Evolutionary conservation across 2,113 vertebrate genomes (phyloP), one percentile per base, ranked within the genome.

Genomic region (Dromaius novaehollandiae): DNA sequence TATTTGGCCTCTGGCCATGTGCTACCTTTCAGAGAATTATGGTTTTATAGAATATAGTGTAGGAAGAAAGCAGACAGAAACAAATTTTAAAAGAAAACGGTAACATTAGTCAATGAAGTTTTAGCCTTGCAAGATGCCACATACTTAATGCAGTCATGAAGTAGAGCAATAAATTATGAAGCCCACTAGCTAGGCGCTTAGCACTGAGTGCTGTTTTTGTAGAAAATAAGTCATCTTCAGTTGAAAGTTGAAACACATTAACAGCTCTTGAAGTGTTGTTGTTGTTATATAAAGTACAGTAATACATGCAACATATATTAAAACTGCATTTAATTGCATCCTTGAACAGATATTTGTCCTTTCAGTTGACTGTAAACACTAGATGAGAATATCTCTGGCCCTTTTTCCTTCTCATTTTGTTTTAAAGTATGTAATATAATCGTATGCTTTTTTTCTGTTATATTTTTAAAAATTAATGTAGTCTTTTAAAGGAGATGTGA

Each of bases 1-100:
- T 53, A 36, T 71, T 60, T 97, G 96, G 86, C 94, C 92, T 86
- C 75, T 77, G 84, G 90, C 93, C 93, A 89, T 71, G 63, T 94
- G 95, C 92, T 94, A 90, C 92, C 90, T 90, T 95, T 93, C 48
- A 87, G 90, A 89, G 63, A 38, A 91, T 36, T 86, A 85, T 82
- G 56, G 70, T 75, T 93, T 64, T 90, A 84, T 56, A 65, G 81
- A 86, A 65, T 2, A 15, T 78, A 82, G 40, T 89, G 81, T 81
- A 89, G 82, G 51, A 86, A 88, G 82, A 93, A 93, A 56, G 42
- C 58, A 90, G 76, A 78, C 84, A 92, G 92, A 91, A 88, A 90
- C 77, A 76, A 80, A 89, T 78, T 95, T 94, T 73, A 65, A 88
- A 97, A 92, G 87, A 80, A 80, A 88, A 81, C 56, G 76, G 65